Evolutionary conservation across 1,140 invertebrate species (phyloP), one percentile per base, ranked within the genome.

Genomic region (Lucilia cuprina): DNA sequence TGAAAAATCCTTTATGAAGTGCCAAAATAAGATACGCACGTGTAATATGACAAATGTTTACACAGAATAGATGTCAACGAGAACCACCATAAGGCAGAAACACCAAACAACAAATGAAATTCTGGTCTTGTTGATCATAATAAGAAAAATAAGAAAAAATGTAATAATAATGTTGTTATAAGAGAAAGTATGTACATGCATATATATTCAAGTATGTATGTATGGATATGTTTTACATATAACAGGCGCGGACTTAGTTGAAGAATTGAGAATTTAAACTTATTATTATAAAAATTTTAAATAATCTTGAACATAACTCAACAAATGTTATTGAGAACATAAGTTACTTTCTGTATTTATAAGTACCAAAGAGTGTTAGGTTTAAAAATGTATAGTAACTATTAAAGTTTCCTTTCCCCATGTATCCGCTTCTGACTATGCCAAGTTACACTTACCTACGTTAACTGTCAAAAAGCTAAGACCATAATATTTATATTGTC

Each of bases 401-500:
- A 30, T 30, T 2, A 3, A 30, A 30, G 3, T 30, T 30, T 30
- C 3, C 25, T 30, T 30, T 30, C 25, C 25, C 3, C 25, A 3
- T 30, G 25, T 30, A 30, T 30, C 25, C 25, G 25, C 25, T 2
- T 3, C 25, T 30, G 25, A 30, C 25, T 10, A 41, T 41, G 7
- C 41, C 5, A 60, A 78, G 17, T 47, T n/a, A n/a, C 25, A 30
- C 17, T 41, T 78, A 80, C 77, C 77, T 80, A 80, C 77, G 77
- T 80, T 80, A 80, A 50, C 77, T 80, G 77, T 80, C 77, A 80
- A 80, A 80, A 80, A 80, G 77, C 13, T 47, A 80, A 49, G 77
- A 80, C 77, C 25, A 80, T 80, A 80, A 80, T 80, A 80, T 80
- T 80, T 80, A 80, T 80, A 34, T 49, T 80, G 77, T 80, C 75